A percentile compares a stretch with the other conserved stretches of the same genome.
Conservation (phyloP, 2,888 invertebrate genomes). For the Drosophila koepferae region DNA sequence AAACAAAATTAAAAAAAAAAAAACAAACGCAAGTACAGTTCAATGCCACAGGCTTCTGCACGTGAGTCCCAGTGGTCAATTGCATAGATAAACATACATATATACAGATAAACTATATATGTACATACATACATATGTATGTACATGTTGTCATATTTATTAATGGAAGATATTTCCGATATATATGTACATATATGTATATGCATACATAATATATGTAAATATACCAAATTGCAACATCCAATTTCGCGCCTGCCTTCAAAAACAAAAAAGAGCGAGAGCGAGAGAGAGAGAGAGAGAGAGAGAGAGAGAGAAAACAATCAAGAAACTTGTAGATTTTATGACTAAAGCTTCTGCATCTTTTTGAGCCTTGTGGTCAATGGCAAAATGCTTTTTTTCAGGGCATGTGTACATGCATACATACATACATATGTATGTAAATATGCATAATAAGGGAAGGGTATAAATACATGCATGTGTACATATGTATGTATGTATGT, state of each 20-base stretch:
- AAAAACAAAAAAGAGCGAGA: neutral
- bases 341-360: neutral
- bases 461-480: neutral
- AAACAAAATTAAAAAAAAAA: neutral
- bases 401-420: too few species aligned
- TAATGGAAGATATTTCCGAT: neutral
- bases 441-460: neutral
- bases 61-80: neutral
- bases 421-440: too few species aligned
- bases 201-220: too few species aligned
- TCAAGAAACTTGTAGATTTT: conserved; percentile 6
- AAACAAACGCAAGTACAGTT: conserved; percentile 7
- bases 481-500: neutral
- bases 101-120: neutral
- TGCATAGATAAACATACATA: neutral
- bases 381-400: neutral
- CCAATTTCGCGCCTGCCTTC: neutral
- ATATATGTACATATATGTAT: too few species aligned
- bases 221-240: neutral
- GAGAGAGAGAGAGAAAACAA: neutral
- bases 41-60: neutral
- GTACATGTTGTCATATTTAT: neutral
- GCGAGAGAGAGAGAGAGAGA: neutral
- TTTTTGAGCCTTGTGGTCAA: neutral
- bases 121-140: neutral